A percentile compares a stretch with the other conserved stretches of the same genome.
phyloP scores from a whole-genome alignment of 2,888 invertebrate genomes.

The Tipula helvola region DNA sequence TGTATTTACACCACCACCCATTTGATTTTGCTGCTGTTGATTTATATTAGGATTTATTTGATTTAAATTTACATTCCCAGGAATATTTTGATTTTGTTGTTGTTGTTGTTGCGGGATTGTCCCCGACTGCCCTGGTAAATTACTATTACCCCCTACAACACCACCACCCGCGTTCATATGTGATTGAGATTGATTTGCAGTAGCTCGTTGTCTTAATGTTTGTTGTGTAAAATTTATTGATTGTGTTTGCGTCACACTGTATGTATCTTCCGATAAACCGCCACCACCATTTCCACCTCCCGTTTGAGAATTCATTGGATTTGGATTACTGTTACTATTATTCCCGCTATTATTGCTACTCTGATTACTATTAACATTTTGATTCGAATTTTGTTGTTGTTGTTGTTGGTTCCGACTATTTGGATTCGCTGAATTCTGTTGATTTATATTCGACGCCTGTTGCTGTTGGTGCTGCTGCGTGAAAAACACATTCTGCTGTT shows the following conservation, averaged over 20 bases:
- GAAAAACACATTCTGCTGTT: constrained; percentile 75
- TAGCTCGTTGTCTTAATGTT: constrained; percentile 25
- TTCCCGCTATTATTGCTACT: background rate
- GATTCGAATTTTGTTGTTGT: constrained; percentile 7
- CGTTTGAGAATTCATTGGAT: background rate
- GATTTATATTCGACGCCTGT: constrained; percentile 15
- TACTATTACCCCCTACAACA: constrained; percentile 28
- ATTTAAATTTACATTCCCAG: constrained; percentile 8
- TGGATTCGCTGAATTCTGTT: background rate
- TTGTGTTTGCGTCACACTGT: constrained; percentile 71
- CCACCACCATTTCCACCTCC: constrained; percentile 15
- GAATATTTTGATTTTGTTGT: constrained; percentile 20
- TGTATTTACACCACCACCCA: constrained; percentile 30
- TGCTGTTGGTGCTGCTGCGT: constrained; percentile 35
- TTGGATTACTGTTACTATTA: constrained; percentile 6
- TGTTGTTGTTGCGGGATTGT: constrained; percentile 17
- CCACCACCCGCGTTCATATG: constrained; percentile 18
- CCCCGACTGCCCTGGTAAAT: constrained; percentile 36
- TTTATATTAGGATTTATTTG: constrained; percentile 10
- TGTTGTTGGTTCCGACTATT: constrained; percentile 4
- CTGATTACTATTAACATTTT: constrained; percentile 18
- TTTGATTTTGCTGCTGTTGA: constrained; percentile 22
- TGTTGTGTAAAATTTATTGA: constrained; percentile 70
- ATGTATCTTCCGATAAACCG: constrained; percentile 37
- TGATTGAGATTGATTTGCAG: constrained; percentile 18